Conservation (phyloP, 2,113 vertebrate species). For the Martes martes region DNA sequence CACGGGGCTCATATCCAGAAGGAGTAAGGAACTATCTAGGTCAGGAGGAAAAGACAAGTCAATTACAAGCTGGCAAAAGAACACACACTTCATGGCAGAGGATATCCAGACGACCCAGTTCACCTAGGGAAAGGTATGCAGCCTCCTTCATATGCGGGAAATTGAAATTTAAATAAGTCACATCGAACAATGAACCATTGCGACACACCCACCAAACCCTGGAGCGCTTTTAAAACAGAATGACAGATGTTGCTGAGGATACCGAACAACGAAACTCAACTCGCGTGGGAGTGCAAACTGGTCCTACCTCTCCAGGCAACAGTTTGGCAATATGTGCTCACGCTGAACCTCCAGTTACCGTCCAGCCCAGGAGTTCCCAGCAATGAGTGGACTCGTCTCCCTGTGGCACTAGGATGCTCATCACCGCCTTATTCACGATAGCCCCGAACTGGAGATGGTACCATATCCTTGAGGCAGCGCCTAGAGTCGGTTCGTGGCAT, state of each 20-base stretch:
- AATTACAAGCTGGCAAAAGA: neutral
- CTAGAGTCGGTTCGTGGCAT: rapidly evolving
- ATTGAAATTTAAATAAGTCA: neutral
- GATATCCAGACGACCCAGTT: neutral
- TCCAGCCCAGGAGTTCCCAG: neutral
- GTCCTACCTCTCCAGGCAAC: neutral
- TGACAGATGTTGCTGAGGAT: no score
- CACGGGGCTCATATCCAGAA: neutral
- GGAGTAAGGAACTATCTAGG: neutral
- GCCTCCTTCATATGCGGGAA: neutral
- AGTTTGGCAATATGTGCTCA: neutral
- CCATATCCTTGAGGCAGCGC: rapidly evolving
- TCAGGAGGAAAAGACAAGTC: neutral
- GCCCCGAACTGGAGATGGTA: neutral
- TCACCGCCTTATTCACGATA: neutral
- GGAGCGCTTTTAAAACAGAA: neutral
- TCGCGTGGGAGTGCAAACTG: neutral
- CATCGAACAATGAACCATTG: rapidly evolving
- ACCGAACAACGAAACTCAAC: neutral
- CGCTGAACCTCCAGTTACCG: neutral
- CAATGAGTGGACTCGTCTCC: rapidly evolving
- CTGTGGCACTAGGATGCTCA: neutral
- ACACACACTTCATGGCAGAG: neutral
- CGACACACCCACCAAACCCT: neutral
- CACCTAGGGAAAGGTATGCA: neutral